Percentiles rank a stretch among this genome's conserved stretches.
Conservation (phyloP, 2,797 vertebrate species). For the Hydrolagus colliei region DNA sequence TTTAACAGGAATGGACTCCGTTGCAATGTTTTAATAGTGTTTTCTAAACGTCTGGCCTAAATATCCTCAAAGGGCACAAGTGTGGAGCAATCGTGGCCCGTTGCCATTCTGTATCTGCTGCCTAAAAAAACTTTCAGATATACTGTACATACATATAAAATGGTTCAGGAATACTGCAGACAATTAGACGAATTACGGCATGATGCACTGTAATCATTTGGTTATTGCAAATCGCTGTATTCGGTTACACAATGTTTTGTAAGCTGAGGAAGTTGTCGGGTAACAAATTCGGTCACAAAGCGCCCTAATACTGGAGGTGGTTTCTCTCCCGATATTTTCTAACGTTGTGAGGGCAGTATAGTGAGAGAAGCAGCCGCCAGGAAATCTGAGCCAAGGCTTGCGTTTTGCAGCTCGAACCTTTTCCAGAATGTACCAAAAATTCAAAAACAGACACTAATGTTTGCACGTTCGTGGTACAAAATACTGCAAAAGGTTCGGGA, state of each 20-base stretch:
- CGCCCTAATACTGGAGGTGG: neutral
- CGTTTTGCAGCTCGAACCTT: neutral
- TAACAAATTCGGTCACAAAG: neutral
- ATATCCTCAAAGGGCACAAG: slow-evolving; percentile 12
- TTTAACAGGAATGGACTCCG: neutral
- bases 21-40: neutral
- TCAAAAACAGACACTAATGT: neutral
- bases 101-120: neutral
- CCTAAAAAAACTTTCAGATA: neutral
- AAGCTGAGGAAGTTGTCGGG: slow-evolving; percentile 12
- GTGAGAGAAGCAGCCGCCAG: neutral
- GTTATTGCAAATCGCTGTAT: neutral
- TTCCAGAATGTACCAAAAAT: neutral
- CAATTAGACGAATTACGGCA: neutral
- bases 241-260: neutral
- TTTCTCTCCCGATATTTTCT: neutral
- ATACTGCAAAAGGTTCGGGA: too few relatives aligned
- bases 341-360: neutral
- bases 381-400: neutral
- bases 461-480: neutral
- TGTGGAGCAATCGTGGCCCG: neutral
- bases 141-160: neutral
- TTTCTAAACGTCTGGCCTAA: neutral
- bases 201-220: neutral
- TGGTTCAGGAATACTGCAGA: neutral